phyloP scores from a whole-genome alignment of 2,888 invertebrate genomes.

The Gibbula magus region DNA sequence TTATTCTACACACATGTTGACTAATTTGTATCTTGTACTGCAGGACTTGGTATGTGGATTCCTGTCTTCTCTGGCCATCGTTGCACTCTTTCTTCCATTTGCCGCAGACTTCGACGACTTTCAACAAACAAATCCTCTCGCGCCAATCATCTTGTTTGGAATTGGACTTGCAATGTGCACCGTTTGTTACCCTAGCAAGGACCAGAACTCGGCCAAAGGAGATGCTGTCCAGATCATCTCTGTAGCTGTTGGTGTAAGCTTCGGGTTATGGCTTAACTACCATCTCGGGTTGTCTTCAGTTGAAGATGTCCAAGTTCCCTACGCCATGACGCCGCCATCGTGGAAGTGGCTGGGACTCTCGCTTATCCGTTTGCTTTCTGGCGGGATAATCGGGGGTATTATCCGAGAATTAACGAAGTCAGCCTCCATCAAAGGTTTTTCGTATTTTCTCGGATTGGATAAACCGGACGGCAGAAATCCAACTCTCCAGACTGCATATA shows the following conservation, averaged over 20 bases:
- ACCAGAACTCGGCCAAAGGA: constrained; percentile 52
- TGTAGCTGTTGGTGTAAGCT: constrained; percentile 46
- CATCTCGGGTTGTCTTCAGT: constrained; percentile 52
- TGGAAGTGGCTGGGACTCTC: constrained; percentile 48
- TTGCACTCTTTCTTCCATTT: constrained; percentile 46
- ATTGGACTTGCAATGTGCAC: constrained; percentile 58
- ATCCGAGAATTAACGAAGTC: constrained; percentile 48
- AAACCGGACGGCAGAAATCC: constrained; percentile 59
- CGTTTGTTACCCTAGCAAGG: constrained; percentile 56
- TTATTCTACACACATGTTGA: neutral
- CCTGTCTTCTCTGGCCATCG: constrained; percentile 44
- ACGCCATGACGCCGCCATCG: constrained; percentile 47
- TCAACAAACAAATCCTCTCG: constrained; percentile 56
- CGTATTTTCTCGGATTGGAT: constrained; percentile 53
- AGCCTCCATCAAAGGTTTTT: constrained; percentile 51
- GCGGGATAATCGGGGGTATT: constrained; percentile 45
- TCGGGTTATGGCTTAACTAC: constrained; percentile 60
- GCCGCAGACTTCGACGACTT: constrained; percentile 57
- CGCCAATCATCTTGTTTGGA: constrained; percentile 52
- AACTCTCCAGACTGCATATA: constrained; percentile 54
- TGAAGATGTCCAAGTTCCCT: constrained; percentile 31
- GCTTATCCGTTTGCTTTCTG: constrained; percentile 55
- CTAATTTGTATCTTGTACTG: neutral
- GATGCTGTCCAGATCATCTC: constrained; percentile 62
- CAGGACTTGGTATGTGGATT: constrained; percentile 62